phyloP scores from a whole-genome alignment of 2,888 invertebrate species.

The Aleiodes leptofemur region DNA sequence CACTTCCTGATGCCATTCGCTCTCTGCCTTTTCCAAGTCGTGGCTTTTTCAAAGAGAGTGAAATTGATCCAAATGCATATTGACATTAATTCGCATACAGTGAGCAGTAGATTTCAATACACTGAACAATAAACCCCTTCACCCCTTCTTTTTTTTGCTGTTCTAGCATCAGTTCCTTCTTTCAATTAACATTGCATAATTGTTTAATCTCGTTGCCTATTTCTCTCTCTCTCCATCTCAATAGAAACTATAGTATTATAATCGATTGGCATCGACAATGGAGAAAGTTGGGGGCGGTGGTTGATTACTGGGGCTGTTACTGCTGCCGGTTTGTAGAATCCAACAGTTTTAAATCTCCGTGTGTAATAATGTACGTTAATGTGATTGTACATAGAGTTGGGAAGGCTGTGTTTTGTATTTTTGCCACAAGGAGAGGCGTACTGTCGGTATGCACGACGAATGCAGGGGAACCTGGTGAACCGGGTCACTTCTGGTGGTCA shows the following conservation, averaged over 20 bases:
- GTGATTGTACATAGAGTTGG: constrained; percentile 12
- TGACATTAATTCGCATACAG: constrained; percentile 2
- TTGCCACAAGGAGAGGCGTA: constrained; percentile 25
- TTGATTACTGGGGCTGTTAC: constrained; percentile 26
- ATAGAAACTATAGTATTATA: constrained; percentile 44
- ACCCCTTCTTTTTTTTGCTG: background rate
- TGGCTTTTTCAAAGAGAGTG: constrained; percentile 18
- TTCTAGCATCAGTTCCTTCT: background rate
- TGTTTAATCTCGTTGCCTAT: constrained; percentile 33
- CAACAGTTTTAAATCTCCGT: background rate
- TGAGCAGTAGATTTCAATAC: background rate
- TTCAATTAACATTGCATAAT: constrained; percentile 36
- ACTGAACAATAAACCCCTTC: constrained; percentile 3
- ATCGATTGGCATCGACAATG: constrained; percentile 62
- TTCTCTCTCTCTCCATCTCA: background rate
- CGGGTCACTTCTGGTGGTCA: constrained; percentile 37
- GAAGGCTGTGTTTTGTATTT: background rate
- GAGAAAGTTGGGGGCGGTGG: constrained; percentile 65
- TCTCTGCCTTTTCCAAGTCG: background rate
- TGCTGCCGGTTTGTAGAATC: constrained; percentile 24
- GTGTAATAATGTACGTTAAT: background rate
- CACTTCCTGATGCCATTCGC: constrained; percentile 34
- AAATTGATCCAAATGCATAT: constrained; percentile 34
- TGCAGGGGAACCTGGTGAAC: constrained; percentile 32
- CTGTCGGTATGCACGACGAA: constrained; percentile 31